A percentile compares a stretch with the other conserved stretches of the same genome.
Conservation (phyloP, 2,797 vertebrate genomes). For the Muscicapa comitata region DNA sequence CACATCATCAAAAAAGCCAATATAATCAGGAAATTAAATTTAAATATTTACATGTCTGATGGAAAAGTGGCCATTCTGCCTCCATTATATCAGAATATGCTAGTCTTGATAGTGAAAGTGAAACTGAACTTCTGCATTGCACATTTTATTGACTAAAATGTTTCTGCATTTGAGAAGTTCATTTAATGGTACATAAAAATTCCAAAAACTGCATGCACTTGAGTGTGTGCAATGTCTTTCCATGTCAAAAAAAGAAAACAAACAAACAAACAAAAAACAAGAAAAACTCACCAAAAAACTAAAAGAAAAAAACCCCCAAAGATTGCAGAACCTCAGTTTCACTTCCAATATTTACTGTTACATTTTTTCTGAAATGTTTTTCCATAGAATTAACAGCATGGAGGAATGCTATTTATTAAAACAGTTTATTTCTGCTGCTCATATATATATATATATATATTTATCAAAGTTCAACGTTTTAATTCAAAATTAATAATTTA, state of each 20-base stretch:
- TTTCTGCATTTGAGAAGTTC: not conserved
- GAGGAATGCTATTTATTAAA: not conserved
- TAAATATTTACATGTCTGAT: not conserved
- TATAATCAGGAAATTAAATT: slow-evolving; percentile 29
- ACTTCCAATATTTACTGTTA: not conserved
- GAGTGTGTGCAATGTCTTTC: fast-evolving
- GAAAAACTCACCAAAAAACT: no score
- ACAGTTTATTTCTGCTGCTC: not conserved
- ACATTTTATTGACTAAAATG: not conserved
- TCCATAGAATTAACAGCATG: not conserved
- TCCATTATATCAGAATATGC: not conserved
- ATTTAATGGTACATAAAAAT: not conserved
- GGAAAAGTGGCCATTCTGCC: not conserved
- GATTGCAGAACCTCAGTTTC: not conserved
- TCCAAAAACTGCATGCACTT: not conserved
- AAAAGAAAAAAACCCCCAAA: not conserved
- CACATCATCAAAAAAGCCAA: not conserved
- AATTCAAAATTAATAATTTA: not conserved
- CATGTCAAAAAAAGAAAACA: not conserved
- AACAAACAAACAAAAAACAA: no score
- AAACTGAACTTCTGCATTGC: not conserved
- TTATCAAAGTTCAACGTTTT: not conserved
- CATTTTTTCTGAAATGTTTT: not conserved
- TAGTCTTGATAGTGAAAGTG: not conserved
- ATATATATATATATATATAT: not conserved